Conservation (phyloP, 2,797 vertebrate species). For the Trachurus trachurus region DNA sequence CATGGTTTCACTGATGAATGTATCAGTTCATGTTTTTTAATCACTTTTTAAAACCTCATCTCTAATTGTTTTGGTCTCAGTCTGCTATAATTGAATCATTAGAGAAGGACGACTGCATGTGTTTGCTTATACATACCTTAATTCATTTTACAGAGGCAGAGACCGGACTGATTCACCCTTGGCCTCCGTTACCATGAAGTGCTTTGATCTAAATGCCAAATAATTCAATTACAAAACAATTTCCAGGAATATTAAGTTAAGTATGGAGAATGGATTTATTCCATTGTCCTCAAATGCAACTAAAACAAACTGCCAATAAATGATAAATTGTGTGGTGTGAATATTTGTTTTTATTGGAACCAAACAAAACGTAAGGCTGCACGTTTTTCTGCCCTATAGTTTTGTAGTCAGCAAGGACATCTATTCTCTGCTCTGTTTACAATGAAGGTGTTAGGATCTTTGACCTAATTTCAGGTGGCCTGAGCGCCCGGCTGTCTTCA, state of each 20-base stretch:
- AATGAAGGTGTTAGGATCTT: slow-evolving; percentile 16
- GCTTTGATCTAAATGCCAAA: not conserved
- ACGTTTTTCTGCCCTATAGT: not conserved
- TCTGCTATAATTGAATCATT: not conserved
- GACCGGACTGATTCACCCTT: not conserved
- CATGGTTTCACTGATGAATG: not conserved
- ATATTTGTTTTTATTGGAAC: not conserved
- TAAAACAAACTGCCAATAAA: not conserved
- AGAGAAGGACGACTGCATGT: not conserved
- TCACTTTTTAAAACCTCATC: not conserved
- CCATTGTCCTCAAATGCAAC: too few relatives aligned
- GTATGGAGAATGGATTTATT: not conserved
- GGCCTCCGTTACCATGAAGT: not conserved
- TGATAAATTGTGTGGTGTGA: not conserved
- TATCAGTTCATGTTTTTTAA: not conserved
- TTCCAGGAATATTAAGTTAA: not conserved
- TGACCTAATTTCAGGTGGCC: slow-evolving; percentile 57
- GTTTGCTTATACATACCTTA: not conserved
- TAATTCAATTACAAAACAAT: not conserved
- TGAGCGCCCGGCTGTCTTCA: slow-evolving; percentile 19
- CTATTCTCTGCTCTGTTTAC: slow-evolving; percentile 17
- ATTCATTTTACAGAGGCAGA: not conserved
- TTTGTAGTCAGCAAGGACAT: not conserved
- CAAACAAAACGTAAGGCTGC: not conserved
- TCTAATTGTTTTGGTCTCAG: not conserved